Percentiles rank a stretch among this genome's conserved stretches.
Conservation (phyloP, 1,140 invertebrate species). For the Aphidius ervi region DNA sequence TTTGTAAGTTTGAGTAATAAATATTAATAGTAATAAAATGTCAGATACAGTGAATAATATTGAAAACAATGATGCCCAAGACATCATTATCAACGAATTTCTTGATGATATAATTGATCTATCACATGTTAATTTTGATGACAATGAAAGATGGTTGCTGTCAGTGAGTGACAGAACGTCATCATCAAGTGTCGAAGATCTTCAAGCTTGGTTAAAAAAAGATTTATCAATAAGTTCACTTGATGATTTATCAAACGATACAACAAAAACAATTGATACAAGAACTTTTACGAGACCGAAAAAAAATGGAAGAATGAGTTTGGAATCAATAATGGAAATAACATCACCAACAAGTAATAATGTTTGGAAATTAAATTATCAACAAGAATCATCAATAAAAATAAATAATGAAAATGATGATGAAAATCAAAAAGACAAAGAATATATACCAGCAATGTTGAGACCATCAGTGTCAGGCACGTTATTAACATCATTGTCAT, state of each 20-base stretch:
- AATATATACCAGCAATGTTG: conserved; percentile 33
- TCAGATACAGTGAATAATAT: no score
- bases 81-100: conserved; percentile 9
- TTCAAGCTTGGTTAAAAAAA: conserved; percentile 3
- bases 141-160: conserved; percentile 27
- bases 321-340: conserved; percentile 44
- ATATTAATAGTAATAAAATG: no score
- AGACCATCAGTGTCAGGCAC: conserved; percentile 21
- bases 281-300: conserved; percentile 54
- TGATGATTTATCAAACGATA: conserved; percentile 15
- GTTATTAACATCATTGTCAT: conserved; percentile 17
- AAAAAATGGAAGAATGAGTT: conserved; percentile 43
- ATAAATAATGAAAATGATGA: conserved; percentile 10
- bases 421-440: conserved; percentile 22
- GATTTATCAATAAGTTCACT: background rate
- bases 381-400: background rate
- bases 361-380: conserved; percentile 31
- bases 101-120: conserved; percentile 30
- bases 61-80: no score
- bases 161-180: background rate
- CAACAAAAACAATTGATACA: conserved; percentile 45
- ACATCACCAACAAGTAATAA: conserved; percentile 33
- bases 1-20: no score
- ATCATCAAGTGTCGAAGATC: background rate
- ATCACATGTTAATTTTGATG: conserved; percentile 24